Evolutionary conservation across 2,113 vertebrate species (phyloP).

Genomic region (Hippocampus zosterae): DNA sequence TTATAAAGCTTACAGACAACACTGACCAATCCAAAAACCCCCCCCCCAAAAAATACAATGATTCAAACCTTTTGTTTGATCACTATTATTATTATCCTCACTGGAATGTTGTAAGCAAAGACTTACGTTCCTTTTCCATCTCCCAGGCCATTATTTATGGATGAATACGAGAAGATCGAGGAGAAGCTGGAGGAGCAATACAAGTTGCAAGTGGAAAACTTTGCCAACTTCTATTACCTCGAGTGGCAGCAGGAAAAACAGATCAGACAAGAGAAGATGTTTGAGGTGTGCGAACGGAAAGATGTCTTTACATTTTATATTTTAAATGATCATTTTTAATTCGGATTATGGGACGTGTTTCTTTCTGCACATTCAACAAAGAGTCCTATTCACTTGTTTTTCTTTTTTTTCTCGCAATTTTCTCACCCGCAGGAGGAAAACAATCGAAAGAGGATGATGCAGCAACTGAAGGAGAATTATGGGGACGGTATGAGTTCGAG

Average conservation of each 20-base stretch:
- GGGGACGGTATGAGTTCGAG: constrained; percentile 79
- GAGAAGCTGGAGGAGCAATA: constrained; percentile 94
- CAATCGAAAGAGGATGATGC: constrained; percentile 74
- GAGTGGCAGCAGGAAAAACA: constrained; percentile 90
- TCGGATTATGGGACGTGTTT: too few relatives aligned
- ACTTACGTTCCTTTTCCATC: neutral
- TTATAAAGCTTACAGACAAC: too few relatives aligned
- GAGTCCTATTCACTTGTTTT: neutral
- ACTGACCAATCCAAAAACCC: neutral
- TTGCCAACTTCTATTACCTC: constrained; percentile 82
- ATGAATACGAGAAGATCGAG: constrained; percentile 95
- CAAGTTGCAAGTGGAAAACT: constrained; percentile 82
- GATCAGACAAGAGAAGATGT: constrained; percentile 81
- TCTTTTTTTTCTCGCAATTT: too few relatives aligned
- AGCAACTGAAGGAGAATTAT: constrained; percentile 88
- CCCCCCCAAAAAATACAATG: too few relatives aligned
- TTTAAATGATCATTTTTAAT: too few relatives aligned
- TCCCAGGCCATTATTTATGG: constrained; percentile 91
- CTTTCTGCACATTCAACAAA: neutral
- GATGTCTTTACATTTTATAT: too few relatives aligned
- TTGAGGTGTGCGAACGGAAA: constrained; percentile 76
- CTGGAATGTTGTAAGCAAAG: neutral
- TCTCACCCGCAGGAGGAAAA: neutral
- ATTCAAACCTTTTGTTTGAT: neutral
- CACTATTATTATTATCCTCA: neutral